Base-by-base conservation (phyloP, 2,888 invertebrate genomes). In the Sthenelais limicola region DNA sequence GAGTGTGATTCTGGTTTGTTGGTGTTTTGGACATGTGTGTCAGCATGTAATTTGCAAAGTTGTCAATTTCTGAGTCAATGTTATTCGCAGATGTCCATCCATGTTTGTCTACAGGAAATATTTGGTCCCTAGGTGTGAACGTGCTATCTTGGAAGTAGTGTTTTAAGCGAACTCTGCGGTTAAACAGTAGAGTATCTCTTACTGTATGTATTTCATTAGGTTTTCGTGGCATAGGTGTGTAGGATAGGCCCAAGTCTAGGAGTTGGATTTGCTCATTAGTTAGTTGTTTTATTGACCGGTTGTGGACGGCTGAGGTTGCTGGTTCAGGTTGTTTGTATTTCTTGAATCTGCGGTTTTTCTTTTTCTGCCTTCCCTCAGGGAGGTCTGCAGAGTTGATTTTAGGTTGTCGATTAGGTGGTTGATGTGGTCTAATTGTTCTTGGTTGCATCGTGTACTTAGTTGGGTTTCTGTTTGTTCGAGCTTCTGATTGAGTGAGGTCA, bases 131-230 rank as follows among this genome's bases (percentile, higher is more conserved):
- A 21, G 5, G 49, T 49, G 49, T 18, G 5, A 21, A 4, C 21
- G n/a, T 24, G 24, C 49, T 49, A 49, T 49, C 7, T 49, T 49
- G 49, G 49, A 49, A 49, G 49, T 9, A 49, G n/a, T 49, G 49
- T 49, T 49, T 49, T 5, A 49, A 24, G 5, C 49, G 5, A 24
- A 49, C 24, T 49, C 49, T 9, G 5, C 49, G 5, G 24, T 49
- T 49, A 18, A 49, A 49, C 24, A 49, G 49, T 49, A 49, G n/a
- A 4, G 49, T 49, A 18, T 49, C 49, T 24, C n/a, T 49, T 49
- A 18, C 24, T 5, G 49, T 49, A 18, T 49, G 9, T n/a, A 49
- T 49, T 7, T 49, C 21, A 9, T 9, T 18, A 4, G 49, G 49
- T 5, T 49, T 7, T 18, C 24, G n/a, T 5, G 49, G 49, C 21